These are phyloP conservation scores for Drosophila fuyamai DNA, from an alignment of 1,140 invertebrate genomes.

Conservation along the genomic window DNA sequence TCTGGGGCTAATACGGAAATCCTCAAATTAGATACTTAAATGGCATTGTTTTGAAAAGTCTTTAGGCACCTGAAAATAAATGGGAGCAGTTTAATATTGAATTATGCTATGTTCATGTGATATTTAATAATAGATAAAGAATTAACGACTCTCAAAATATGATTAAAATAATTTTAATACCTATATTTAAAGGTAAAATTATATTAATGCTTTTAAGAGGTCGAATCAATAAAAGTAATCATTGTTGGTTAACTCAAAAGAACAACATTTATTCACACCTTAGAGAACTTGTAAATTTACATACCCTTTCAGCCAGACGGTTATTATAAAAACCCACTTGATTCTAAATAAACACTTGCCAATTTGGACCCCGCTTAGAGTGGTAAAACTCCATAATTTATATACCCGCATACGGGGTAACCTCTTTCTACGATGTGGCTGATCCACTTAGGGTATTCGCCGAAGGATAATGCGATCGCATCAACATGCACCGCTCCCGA, in stretches of 20 bases:
- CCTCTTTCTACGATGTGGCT: constrained; percentile 6
- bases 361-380: background rate
- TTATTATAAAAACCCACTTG: background rate
- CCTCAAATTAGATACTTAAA: constrained; percentile 22
- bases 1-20: constrained; percentile 1
- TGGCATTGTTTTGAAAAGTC: background rate
- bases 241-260: background rate
- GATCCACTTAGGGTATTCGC: constrained; percentile 87
- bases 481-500: constrained; percentile 87
- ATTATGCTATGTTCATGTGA: too few species aligned
- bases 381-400: constrained; percentile 4
- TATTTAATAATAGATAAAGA: too few species aligned
- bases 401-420: background rate
- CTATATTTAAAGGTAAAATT: too few species aligned
- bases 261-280: background rate
- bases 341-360: background rate
- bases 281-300: constrained; percentile 5
- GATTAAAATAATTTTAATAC: too few species aligned
- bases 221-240: too few species aligned
- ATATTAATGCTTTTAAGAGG: too few species aligned
- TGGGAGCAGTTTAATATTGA: background rate
- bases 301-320: background rate
- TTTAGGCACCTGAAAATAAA: background rate
- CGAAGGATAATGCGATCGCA: constrained; percentile 89
- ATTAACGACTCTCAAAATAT: too few species aligned